These are phyloP conservation scores for Branchellion lobata DNA, from an alignment of 2,888 invertebrate genomes.

Conservation along the genomic window DNA sequence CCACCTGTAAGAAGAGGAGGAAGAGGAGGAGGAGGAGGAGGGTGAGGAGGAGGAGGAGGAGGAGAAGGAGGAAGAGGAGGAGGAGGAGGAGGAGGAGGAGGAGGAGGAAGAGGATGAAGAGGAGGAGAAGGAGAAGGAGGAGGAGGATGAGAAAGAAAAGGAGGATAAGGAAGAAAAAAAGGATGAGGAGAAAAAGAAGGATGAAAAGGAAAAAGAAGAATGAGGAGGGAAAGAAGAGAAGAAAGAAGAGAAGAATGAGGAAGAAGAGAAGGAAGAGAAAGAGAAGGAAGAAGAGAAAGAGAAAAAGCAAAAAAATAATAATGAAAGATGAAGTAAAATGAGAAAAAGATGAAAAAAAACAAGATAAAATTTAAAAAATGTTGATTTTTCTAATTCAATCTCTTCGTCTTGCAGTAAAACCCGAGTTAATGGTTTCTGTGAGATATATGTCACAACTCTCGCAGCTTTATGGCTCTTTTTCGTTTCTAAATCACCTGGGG, in stretches of 20 bases:
- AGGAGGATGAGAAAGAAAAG: background rate
- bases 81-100: background rate
- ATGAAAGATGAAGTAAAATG: background rate
- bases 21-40: background rate
- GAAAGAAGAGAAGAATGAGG: background rate
- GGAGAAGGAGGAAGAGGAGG: background rate
- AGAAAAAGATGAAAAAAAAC: too few species aligned
- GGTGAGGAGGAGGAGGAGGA: background rate
- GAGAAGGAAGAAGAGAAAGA: background rate
- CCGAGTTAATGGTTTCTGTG: too few species aligned
- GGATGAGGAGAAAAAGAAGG: background rate
- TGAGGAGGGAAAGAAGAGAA: background rate
- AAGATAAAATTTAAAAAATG: too few species aligned
- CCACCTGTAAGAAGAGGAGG: background rate
- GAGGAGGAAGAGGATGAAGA: background rate
- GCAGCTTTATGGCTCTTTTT: too few species aligned
- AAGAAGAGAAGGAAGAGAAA: background rate
- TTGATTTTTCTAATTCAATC: too few species aligned
- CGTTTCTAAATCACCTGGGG: too few species aligned
- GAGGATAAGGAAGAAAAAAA: background rate
- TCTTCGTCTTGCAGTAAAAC: too few species aligned
- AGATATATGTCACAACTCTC: too few species aligned
- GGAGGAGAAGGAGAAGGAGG: background rate
- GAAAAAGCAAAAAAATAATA: background rate
- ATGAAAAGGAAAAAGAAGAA: background rate